Evolutionary conservation across 2,888 invertebrate species (phyloP).

Genomic region (Platypus cylindrus): DNA sequence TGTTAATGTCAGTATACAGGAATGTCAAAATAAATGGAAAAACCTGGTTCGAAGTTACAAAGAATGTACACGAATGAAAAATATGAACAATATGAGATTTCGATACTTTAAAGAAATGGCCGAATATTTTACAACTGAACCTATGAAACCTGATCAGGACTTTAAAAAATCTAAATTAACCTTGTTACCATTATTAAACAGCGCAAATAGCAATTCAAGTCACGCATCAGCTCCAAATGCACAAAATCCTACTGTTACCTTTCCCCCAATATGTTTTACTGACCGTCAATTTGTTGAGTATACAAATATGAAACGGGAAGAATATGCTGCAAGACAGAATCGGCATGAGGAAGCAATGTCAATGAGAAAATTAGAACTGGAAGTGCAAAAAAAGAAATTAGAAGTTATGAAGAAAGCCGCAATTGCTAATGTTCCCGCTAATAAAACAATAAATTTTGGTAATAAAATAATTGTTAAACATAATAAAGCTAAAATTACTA

Average conservation of each 20-base stretch:
- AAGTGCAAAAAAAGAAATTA: conserved; percentile 14
- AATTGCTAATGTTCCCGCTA: conserved; percentile 13
- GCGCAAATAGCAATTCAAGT: not conserved
- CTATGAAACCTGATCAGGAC: conserved; percentile 10
- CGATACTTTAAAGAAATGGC: conserved; percentile 15
- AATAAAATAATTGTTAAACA: conserved; percentile 8
- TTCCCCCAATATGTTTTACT: conserved; percentile 15
- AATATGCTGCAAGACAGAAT: conserved; percentile 13
- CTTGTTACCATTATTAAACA: conserved; percentile 9
- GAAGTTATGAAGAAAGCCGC: conserved; percentile 16
- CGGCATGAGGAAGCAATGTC: conserved; percentile 14
- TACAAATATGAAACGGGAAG: conserved; percentile 15
- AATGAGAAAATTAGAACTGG: conserved; percentile 12
- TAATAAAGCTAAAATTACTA: conserved; percentile 7
- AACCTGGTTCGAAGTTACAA: conserved; percentile 14
- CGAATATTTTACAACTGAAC: conserved; percentile 13
- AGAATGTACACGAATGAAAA: conserved; percentile 14
- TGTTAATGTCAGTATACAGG: conserved; percentile 11
- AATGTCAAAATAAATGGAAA: conserved; percentile 17
- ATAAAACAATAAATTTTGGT: conserved; percentile 14
- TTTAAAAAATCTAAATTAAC: conserved; percentile 12
- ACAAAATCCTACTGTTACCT: conserved; percentile 10
- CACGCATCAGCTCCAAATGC: not conserved
- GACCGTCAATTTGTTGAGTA: conserved; percentile 15
- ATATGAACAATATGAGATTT: conserved; percentile 14